phyloP scores from a whole-genome alignment of 2,113 vertebrate species.

The Dryoscopus gambensis region DNA sequence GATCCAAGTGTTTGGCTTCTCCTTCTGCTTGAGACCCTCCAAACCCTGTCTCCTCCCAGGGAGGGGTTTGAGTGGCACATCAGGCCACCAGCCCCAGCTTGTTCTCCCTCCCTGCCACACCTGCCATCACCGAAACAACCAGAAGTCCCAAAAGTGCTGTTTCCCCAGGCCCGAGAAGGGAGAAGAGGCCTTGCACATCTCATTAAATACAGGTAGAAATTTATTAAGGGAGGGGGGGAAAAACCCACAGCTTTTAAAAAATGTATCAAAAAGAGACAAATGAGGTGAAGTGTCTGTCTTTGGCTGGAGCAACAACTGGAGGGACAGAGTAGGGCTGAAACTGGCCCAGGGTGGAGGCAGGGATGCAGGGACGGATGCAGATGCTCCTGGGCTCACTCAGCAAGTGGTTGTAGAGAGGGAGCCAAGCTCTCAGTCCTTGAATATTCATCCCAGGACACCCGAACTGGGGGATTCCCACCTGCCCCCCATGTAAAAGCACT shows the following conservation, averaged over 20 bases:
- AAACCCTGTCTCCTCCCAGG: background rate
- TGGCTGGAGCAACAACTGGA: background rate
- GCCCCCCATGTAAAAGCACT: background rate
- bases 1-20: background rate
- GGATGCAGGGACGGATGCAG: background rate
- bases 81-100: background rate
- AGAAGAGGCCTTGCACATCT: background rate
- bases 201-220: slow-evolving; percentile 62
- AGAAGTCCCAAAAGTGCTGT: rapidly evolving
- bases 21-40: background rate
- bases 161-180: rapidly evolving
- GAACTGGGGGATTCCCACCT: background rate
- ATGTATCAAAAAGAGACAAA: slow-evolving; percentile 51
- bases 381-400: background rate
- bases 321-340: background rate
- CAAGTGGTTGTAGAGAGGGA: background rate
- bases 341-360: background rate
- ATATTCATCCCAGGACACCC: background rate
- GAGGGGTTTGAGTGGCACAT: background rate
- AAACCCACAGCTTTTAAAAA: slow-evolving; percentile 11
- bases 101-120: background rate
- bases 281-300: background rate
- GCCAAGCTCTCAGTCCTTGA: background rate
- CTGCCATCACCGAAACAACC: background rate
- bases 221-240: background rate